A percentile compares a stretch with the other conserved stretches of the same genome.
Conservation (phyloP, 2,113 vertebrate species). For the Peromyscus leucopus region DNA sequence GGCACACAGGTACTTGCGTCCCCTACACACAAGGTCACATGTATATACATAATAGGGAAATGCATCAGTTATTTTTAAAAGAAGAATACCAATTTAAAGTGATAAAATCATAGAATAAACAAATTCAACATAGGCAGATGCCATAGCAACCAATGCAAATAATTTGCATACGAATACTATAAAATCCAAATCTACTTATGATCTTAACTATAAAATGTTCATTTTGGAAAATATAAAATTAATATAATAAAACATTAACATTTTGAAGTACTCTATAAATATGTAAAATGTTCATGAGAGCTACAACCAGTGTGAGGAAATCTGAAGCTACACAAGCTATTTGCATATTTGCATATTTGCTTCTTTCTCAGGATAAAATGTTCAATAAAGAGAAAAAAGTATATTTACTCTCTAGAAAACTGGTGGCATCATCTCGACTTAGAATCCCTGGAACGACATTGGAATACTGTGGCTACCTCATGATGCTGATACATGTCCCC, state of each 20-base stretch:
- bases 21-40: not conserved
- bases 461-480: not conserved
- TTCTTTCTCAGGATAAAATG: not conserved
- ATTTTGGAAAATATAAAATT: too few species aligned
- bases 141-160: not conserved
- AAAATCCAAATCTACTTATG: not conserved
- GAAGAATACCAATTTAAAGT: not conserved
- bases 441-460: not conserved
- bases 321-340: not conserved
- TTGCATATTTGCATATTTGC: not conserved
- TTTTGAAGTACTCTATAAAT: not conserved
- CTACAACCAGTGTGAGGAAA: not conserved
- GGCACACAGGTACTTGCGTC: accelerated
- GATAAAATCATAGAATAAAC: not conserved
- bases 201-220: not conserved
- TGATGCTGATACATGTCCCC: not conserved
- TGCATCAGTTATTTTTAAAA: not conserved
- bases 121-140: not conserved
- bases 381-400: not conserved
- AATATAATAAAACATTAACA: not conserved
- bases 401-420: not conserved
- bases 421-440: not conserved
- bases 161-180: not conserved
- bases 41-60: not conserved
- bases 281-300: not conserved